Conservation (phyloP, 2,888 invertebrate species). For the Troides oblongomaculatus region DNA sequence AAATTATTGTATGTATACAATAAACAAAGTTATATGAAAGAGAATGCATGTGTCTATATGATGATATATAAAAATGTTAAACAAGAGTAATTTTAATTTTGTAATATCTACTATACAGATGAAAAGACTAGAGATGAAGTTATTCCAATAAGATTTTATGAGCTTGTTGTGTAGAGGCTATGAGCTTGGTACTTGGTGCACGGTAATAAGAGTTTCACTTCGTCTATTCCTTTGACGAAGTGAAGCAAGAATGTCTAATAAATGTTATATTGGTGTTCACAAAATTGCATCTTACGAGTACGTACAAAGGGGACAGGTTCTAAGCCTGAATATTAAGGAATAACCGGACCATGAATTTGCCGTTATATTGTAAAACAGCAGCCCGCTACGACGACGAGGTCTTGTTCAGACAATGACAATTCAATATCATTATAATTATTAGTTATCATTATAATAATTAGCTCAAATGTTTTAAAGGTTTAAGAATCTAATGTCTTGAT, state of each 20-base stretch:
- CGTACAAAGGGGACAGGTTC: slow-evolving; percentile 25
- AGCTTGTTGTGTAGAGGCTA: slow-evolving; percentile 5
- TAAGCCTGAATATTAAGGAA: slow-evolving; percentile 28
- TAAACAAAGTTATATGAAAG: too few relatives aligned
- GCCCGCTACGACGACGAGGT: not conserved
- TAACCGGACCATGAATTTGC: slow-evolving; percentile 25
- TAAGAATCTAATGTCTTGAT: too few relatives aligned
- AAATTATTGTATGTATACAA: too few relatives aligned
- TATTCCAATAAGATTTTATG: slow-evolving; percentile 25
- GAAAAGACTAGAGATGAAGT: not conserved
- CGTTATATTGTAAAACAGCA: slow-evolving; percentile 23
- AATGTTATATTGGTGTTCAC: slow-evolving; percentile 29
- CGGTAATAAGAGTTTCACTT: slow-evolving; percentile 9
- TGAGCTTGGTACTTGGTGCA: slow-evolving; percentile 1
- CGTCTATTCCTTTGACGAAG: slow-evolving; percentile 26
- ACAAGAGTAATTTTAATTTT: not conserved
- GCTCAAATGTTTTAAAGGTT: too few relatives aligned
- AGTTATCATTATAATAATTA: too few relatives aligned
- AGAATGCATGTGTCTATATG: too few relatives aligned
- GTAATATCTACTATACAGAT: not conserved
- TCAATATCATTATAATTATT: too few relatives aligned
- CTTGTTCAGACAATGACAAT: too few relatives aligned
- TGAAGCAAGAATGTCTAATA: slow-evolving; percentile 31
- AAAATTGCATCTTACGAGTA: slow-evolving; percentile 30
- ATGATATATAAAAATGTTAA: not conserved